Base-by-base conservation (phyloP, 2,113 vertebrate genomes). In the Nanger granti region DNA sequence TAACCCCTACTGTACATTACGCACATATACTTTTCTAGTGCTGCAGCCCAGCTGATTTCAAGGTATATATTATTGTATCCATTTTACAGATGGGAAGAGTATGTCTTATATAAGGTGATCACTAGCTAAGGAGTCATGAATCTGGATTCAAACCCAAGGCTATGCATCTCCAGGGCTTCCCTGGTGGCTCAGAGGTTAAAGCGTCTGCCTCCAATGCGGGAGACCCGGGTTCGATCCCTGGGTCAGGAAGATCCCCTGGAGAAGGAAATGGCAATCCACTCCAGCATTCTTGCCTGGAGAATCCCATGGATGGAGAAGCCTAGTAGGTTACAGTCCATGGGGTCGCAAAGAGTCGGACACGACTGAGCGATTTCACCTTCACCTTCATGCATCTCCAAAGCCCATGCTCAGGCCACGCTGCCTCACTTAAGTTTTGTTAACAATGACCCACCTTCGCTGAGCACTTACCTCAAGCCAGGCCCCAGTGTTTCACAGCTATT, bases 41-140 rank as follows among this genome's bases (percentile, higher is more conserved):
- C 34, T 89, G 59, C 73, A 92, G n/a, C 18, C 54, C 54, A 90
- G 66, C 49, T 22, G 83, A 85, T 57, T 85, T 57, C 83, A 85
- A 89, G 41, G 11, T 34, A 76, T 22, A 37, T 22, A 76, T 86
- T 34, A 55, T 13, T n/a, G 37, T 41, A 41, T 41, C 41, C 41
- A 41, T 41, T 55, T 31, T 66, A 84, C 79, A 96, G n/a, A 87
- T 52, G 55, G 44, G 60, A 86, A 92, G 95, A 95, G 28, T 13
- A 69, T 87, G 57, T 11, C 55, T 96, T 49, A 49, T 14, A 55
- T 26, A 59, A 89, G 28, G 44, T 1, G 28, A 28, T 64, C 14
- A 29, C 24, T 31, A 31, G 28, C 18, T 85, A 76, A 86, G 28
- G 54, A 66, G 31, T 34, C 44, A 11, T 3, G 20, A 76, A 85